phyloP scores from a whole-genome alignment of 2,113 vertebrate genomes.

The Excalfactoria chinensis region DNA sequence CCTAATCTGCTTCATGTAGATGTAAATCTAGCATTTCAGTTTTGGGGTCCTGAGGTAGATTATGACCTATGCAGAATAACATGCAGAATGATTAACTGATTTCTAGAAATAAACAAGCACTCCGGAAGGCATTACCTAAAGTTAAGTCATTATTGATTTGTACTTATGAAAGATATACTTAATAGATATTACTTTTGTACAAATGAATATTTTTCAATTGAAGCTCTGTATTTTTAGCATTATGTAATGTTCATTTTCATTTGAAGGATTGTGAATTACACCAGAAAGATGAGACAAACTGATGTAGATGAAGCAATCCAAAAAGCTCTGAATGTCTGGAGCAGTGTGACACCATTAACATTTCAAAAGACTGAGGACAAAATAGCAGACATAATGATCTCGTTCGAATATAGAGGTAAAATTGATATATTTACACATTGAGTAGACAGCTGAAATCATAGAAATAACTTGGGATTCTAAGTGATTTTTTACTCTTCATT shows the following conservation, averaged over 20 bases:
- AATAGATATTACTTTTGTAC: background rate
- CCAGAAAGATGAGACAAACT: conserved; percentile 75
- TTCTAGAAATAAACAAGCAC: background rate
- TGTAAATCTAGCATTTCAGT: background rate
- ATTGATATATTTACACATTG: accelerated
- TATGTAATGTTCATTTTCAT: background rate
- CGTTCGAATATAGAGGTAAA: conserved; percentile 81
- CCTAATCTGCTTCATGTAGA: background rate
- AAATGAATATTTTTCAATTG: background rate
- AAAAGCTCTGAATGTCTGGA: conserved; percentile 87
- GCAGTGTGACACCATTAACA: conserved; percentile 79
- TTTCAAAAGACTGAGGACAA: conserved; percentile 77
- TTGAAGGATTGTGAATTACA: conserved; percentile 87
- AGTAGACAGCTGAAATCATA: background rate
- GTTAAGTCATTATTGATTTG: background rate
- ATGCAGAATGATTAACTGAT: background rate
- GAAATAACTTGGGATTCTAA: background rate
- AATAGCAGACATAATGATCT: conserved; percentile 89
- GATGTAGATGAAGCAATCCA: conserved; percentile 80
- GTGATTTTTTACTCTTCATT: background rate
- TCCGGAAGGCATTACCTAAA: background rate
- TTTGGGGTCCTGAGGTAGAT: background rate
- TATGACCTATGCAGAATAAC: background rate
- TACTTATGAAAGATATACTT: accelerated
- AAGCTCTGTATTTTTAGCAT: background rate